Conservation (phyloP, 1,140 invertebrate species). For the Hycleus phaleratus region DNA sequence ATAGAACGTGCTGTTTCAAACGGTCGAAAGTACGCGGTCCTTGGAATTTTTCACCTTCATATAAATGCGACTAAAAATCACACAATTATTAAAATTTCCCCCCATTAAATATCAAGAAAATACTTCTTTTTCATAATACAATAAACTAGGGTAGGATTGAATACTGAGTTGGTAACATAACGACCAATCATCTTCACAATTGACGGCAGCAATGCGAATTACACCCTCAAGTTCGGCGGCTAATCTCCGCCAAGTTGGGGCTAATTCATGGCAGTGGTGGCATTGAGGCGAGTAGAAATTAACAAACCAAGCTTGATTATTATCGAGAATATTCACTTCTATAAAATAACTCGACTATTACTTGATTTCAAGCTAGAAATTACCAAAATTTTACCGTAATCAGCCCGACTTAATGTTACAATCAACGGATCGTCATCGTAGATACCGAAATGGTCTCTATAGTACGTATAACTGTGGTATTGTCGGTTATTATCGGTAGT, state of each 20-base stretch:
- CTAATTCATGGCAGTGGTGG: conserved; percentile 74
- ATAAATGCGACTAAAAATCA: conserved; percentile 32
- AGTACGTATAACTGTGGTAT: conserved; percentile 77
- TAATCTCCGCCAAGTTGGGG: conserved; percentile 69
- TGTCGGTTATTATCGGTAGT: conserved; percentile 48
- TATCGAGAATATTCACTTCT: conserved; percentile 40
- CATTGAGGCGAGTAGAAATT: conserved; percentile 85
- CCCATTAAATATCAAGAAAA: background rate
- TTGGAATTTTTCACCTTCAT: conserved; percentile 40
- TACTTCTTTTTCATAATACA: conserved; percentile 39
- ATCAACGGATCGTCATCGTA: conserved; percentile 83
- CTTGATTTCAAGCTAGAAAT: background rate
- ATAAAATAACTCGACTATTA: conserved; percentile 4
- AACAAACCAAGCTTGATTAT: conserved; percentile 69
- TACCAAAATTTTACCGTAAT: conserved; percentile 60
- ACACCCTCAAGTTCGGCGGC: conserved; percentile 66
- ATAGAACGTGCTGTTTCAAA: conserved; percentile 43
- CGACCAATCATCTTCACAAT: conserved; percentile 72
- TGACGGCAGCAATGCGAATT: conserved; percentile 65
- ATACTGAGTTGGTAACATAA: conserved; percentile 60
- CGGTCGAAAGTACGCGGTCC: conserved; percentile 41
- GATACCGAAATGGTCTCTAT: conserved; percentile 77
- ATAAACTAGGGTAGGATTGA: conserved; percentile 34
- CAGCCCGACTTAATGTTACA: conserved; percentile 61
- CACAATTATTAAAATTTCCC: background rate